A percentile compares a stretch with the other conserved stretches of the same genome.
phyloP scores from a whole-genome alignment of 1,140 invertebrate genomes.

The Ceratosolen fusciceps region DNA sequence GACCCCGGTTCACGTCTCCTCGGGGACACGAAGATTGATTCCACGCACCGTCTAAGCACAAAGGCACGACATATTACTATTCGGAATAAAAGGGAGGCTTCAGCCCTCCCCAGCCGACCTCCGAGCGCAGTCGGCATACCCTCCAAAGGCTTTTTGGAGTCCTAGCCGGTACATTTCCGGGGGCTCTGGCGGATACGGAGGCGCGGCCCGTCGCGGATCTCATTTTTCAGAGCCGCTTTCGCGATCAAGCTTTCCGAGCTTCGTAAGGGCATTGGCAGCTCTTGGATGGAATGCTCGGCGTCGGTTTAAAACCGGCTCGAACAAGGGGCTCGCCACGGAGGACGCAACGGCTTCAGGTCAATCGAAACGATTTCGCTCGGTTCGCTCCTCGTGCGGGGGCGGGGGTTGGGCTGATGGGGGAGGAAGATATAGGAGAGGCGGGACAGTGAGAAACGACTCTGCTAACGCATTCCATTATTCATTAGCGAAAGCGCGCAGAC shows the following conservation, averaged over 20 bases:
- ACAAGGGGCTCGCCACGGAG: too few relatives aligned
- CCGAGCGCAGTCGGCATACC: background rate
- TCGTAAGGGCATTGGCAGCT: constrained; percentile 28
- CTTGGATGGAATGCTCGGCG: too few relatives aligned
- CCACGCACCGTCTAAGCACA: background rate
- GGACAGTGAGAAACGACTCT: constrained; percentile 44
- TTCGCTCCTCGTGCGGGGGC: background rate
- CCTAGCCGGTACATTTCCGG: background rate
- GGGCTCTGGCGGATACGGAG: too few relatives aligned
- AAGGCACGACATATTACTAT: background rate
- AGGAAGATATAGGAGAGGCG: background rate
- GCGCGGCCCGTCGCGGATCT: background rate
- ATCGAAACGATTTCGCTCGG: too few relatives aligned
- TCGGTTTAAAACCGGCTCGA: too few relatives aligned
- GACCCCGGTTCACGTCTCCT: too few relatives aligned
- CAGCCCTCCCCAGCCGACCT: background rate
- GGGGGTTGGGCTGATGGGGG: background rate
- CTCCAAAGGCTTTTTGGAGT: too few relatives aligned
- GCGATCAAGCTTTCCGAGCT: constrained; percentile 26
- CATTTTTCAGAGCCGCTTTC: constrained; percentile 22
- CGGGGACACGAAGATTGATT: constrained; percentile 36
- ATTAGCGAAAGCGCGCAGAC: constrained; percentile 21
- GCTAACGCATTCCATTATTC: constrained; percentile 45
- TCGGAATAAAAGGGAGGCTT: constrained; percentile 18
- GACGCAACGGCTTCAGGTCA: too few relatives aligned